Base-by-base conservation (phyloP, 2,888 invertebrate genomes). In the Chouioia cunea region DNA sequence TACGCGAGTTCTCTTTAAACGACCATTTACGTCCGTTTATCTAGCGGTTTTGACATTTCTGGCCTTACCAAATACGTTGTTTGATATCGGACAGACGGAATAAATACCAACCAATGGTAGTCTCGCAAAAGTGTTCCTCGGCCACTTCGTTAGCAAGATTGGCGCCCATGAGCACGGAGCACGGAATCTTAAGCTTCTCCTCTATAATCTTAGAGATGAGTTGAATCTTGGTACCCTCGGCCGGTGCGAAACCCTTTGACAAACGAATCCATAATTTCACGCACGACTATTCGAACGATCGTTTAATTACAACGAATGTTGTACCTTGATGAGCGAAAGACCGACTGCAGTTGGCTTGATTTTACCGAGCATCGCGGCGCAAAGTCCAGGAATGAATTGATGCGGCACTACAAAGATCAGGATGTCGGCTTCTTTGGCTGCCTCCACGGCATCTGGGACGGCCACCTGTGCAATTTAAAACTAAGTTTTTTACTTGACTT, bases 291-390 rank as follows among this genome's bases (percentile, higher is more conserved):
- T n/a, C n/a, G n/a, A n/a, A n/a, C n/a, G n/a, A n/a, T n/a, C n/a
- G 36, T 36, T 36, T 36, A 36, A 1, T 36, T n/a, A n/a, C 36
- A 12, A 10, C 36, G n/a, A n/a, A n/a, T n/a, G n/a, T n/a, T 12
- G 81, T 86, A 95, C 97, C 92, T 99, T 99, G 81, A 99, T 97
- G 63, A 99, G 89, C 0, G 99, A 98, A 65, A 99, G 89, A 46
- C 94, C 99, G 76, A 96, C 90, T 1, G 97, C 97, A 56, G 91
- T 92, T 15, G 94, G 90, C 86, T 98, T 99, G 75, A 99, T 93
- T 86, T 94, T 94, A 65, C 97, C 98, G 76, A 89, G 87, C 65
- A 99, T 88, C 63, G 93, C 92, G 68, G 92, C 91, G 86, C 97
- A 97, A 81, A 97, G 89, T 68, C 92, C 92, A 73, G 92, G 83